Conservation (phyloP, 2,888 invertebrate genomes). For the Phrixothrix hirtus region DNA sequence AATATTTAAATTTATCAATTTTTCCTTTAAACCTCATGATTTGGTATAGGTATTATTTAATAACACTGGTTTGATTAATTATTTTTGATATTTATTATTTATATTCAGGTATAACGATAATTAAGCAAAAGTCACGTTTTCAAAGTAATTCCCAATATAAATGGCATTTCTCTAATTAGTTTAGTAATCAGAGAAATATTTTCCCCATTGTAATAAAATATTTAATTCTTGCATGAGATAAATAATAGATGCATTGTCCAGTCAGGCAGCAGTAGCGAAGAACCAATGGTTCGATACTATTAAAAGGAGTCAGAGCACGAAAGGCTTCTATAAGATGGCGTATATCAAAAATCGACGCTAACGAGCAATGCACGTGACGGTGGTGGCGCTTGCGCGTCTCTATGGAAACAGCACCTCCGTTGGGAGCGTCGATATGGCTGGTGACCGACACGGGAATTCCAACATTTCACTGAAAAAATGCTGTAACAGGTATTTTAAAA, state of each 20-base stretch:
- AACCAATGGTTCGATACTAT: slow-evolving; percentile 29
- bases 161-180: too few relatives aligned
- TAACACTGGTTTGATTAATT: too few relatives aligned
- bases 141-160: too few relatives aligned
- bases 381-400: slow-evolving; percentile 49
- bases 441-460: slow-evolving; percentile 33
- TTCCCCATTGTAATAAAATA: too few relatives aligned
- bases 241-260: too few relatives aligned
- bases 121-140: too few relatives aligned
- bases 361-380: slow-evolving; percentile 52
- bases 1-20: slow-evolving; percentile 5
- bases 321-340: slow-evolving; percentile 55
- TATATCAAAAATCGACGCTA: slow-evolving; percentile 58
- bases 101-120: too few relatives aligned
- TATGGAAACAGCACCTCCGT: slow-evolving; percentile 52
- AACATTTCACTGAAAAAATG: slow-evolving; percentile 20
- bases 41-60: too few relatives aligned
- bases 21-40: too few relatives aligned
- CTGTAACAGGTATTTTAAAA: slow-evolving; percentile 5
- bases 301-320: slow-evolving; percentile 33
- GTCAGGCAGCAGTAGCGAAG: slow-evolving; percentile 9
- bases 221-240: too few relatives aligned
- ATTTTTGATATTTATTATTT: too few relatives aligned
- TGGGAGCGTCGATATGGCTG: slow-evolving; percentile 56
- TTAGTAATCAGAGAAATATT: too few relatives aligned